These are phyloP conservation scores for Choreutis nemorana DNA, from an alignment of 2,888 invertebrate genomes.

Conservation along the genomic window DNA sequence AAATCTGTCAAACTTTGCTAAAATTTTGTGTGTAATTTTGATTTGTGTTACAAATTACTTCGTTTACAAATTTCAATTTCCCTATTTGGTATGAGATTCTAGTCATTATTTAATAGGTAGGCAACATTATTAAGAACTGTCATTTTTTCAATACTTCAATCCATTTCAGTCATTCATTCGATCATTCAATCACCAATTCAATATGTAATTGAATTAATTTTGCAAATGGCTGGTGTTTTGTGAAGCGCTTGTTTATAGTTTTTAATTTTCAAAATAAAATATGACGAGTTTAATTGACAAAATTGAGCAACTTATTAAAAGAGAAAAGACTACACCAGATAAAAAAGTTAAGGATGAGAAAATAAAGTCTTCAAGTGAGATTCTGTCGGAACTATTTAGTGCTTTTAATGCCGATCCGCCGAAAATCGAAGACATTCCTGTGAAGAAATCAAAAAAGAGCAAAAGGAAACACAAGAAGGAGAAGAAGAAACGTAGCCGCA, in stretches of 20 bases:
- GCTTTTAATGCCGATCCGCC: slow-evolving; percentile 79
- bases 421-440: slow-evolving; percentile 47
- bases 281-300: slow-evolving; percentile 52
- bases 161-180: no score
- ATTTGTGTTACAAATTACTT: no score
- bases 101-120: no score
- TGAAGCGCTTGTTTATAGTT: not conserved
- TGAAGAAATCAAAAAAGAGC: slow-evolving; percentile 58
- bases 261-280: slow-evolving; percentile 9
- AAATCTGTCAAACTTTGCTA: no score
- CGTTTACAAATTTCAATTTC: no score
- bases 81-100: no score
- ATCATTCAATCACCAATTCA: no score
- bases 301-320: slow-evolving; percentile 51
- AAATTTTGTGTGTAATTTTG: no score
- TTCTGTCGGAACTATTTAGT: slow-evolving; percentile 82
- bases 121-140: no score
- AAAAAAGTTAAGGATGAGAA: slow-evolving; percentile 45
- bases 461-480: slow-evolving; percentile 72
- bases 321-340: slow-evolving; percentile 53
- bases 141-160: no score
- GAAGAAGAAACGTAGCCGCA: slow-evolving; percentile 52
- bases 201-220: no score
- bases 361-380: slow-evolving; percentile 78
- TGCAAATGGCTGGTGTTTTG: not conserved